Evolutionary conservation across 2,113 vertebrate genomes (phyloP), one percentile per base, ranked within the genome.

Genomic region (Picathartes gymnocephalus): DNA sequence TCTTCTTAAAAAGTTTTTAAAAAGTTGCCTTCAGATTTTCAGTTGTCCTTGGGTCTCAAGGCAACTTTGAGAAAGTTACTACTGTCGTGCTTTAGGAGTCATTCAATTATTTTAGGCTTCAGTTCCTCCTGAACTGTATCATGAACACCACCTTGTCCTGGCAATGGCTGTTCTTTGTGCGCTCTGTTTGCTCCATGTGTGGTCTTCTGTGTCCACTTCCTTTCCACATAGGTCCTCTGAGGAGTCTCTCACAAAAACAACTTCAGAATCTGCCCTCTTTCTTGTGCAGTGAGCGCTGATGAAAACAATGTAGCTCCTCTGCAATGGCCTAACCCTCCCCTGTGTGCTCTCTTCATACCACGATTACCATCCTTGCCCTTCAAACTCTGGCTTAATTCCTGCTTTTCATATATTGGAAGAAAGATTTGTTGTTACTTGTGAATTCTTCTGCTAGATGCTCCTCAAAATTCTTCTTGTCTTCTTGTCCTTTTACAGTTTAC

Each of bases 281-380:
- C 62, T 71, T 35, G 27, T 33, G 66, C 40, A 50, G 30, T 1
- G 6, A 81, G 13, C 8, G 1, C 45, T 42, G 56, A 80, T 18
- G 42, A n/a, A 89, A 80, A 35, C 17, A 70, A 56, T 39, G 15
- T 24, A 54, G 14, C 11, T 61, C 18, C 57, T 79, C 51, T 69
- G 48, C 28, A 58, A 48, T 11, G 10, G 50, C 44, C 70, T 48
- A 48, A 48, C 28, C 11, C 24, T 68, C 44, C 25, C 10, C 31
- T 16, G 13, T 56, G 11, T 42, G 20, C 27, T 70, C 50, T 91
- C 81, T 82, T 74, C 45, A 61, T n/a, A 65, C 4, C 23, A 42
- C 0, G 0, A 9, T 61, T 42, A 50, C 25, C 24, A 91, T 14
- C 17, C 15, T 22, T 54, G 23, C 15, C 23, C 40, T 74, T 86